phyloP scores from a whole-genome alignment of 37 sponge, comb jelly and placozoan species.

The Beroe forskalii region DNA sequence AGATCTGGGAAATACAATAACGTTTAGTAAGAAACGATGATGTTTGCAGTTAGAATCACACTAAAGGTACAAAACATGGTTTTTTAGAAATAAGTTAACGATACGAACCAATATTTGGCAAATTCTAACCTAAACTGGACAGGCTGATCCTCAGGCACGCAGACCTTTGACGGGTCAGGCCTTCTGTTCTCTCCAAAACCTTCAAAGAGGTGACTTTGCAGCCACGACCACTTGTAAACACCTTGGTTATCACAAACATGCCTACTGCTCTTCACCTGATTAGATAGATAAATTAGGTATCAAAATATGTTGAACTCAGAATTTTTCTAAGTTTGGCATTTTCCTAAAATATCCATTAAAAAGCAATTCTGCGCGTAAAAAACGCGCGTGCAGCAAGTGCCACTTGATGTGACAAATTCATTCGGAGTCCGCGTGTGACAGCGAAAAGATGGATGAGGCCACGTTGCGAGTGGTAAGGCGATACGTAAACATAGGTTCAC shows the following conservation, averaged over 20 bases:
- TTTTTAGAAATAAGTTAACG: no score
- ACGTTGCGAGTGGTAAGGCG: neutral
- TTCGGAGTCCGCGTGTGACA: constrained; percentile 27
- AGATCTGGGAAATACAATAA: neutral
- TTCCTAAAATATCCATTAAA: no score
- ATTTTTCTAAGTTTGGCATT: no score
- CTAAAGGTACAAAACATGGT: no score
- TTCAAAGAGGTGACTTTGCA: neutral
- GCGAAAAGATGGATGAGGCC: neutral
- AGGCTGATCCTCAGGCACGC: constrained; percentile 34
- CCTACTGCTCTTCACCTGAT: neutral
- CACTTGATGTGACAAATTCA: neutral
- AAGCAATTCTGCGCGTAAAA: neutral
- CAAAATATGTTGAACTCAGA: no score
- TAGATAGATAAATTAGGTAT: no score
- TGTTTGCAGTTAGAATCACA: no score
- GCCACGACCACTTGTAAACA: constrained; percentile 38
- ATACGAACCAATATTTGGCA: no score
- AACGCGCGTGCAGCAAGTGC: constrained; percentile 44
- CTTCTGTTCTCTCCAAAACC: neutral
- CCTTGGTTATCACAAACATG: neutral
- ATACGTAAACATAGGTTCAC: neutral
- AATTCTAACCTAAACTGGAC: neutral
- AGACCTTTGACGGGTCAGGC: neutral
- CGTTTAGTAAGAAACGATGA: no score